phyloP scores from a whole-genome alignment of 2,888 invertebrate species.

The Eustalomyia histrio region DNA sequence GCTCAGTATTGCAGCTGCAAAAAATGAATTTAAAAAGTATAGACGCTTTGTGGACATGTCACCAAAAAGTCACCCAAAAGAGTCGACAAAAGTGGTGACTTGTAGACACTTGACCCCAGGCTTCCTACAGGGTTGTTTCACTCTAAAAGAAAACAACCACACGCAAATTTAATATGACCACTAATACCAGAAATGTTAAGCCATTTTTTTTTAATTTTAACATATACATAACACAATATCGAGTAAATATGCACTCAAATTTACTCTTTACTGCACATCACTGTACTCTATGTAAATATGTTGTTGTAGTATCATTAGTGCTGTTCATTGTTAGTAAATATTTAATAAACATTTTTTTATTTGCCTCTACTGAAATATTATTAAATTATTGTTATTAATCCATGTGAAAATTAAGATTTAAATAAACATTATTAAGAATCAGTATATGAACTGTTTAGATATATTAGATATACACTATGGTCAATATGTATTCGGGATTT shows the following conservation, averaged over 20 bases:
- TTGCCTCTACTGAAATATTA: slow-evolving; percentile 32
- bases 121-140: no score
- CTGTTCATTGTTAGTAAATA: slow-evolving; percentile 63
- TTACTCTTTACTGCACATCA: neutral
- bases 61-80: no score
- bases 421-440: slow-evolving; percentile 63
- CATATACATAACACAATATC: neutral
- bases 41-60: no score
- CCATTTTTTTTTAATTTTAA: neutral
- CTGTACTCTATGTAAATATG: neutral
- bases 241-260: neutral
- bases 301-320: slow-evolving; percentile 48
- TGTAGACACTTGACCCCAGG: no score
- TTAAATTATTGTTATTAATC: slow-evolving; percentile 61
- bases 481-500: no score
- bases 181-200: neutral
- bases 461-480: no score
- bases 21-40: no score
- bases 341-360: slow-evolving; percentile 63
- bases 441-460: slow-evolving; percentile 11
- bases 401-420: slow-evolving; percentile 67
- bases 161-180: slow-evolving; percentile 27
- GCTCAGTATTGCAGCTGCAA: no score
- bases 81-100: no score
- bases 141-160: slow-evolving; percentile 37